phyloP scores from a whole-genome alignment of 2,797 vertebrate species.

The Antennarius maculatus region DNA sequence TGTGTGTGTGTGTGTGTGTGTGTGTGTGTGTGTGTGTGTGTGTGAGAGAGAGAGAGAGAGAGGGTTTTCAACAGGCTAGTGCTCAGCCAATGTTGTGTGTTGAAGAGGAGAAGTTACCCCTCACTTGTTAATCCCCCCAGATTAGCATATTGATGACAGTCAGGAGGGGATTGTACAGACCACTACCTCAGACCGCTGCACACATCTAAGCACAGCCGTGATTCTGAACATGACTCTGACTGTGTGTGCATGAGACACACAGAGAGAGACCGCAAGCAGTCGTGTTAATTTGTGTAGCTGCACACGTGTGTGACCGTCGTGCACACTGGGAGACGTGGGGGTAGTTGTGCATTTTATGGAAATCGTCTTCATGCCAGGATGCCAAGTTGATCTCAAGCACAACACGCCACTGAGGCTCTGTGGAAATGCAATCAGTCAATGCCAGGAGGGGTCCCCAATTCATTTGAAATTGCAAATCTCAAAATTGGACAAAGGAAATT shows the following conservation, averaged over 20 bases:
- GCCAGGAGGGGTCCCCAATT: slow-evolving; percentile 62
- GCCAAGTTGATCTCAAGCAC: slow-evolving; percentile 67
- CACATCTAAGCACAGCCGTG: slow-evolving; percentile 80
- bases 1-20: background rate
- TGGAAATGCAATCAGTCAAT: slow-evolving; percentile 75
- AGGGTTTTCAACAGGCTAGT: too few relatives aligned
- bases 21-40: background rate
- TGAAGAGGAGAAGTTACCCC: slow-evolving; percentile 89
- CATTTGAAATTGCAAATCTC: slow-evolving; percentile 67
- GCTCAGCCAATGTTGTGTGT: slow-evolving; percentile 53
- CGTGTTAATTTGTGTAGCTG: slow-evolving; percentile 36
- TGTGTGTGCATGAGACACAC: slow-evolving; percentile 5
- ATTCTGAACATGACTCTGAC: slow-evolving; percentile 14
- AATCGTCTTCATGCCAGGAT: slow-evolving; percentile 68
- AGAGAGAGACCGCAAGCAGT: slow-evolving; percentile 8
- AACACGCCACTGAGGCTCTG: slow-evolving; percentile 63
- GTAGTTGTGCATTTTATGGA: slow-evolving; percentile 68
- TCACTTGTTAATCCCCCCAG: slow-evolving; percentile 85
- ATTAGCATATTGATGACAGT: slow-evolving; percentile 92
- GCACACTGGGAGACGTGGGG: slow-evolving; percentile 45
- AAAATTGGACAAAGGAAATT: slow-evolving; percentile 67
- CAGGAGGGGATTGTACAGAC: slow-evolving; percentile 83
- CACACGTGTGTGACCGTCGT: slow-evolving; percentile 23
- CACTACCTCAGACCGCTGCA: slow-evolving; percentile 80
- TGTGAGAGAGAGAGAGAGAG: too few relatives aligned